These are phyloP conservation scores for Phaethon lepturus DNA, from an alignment of 2,113 vertebrate genomes.

Conservation along the genomic window DNA sequence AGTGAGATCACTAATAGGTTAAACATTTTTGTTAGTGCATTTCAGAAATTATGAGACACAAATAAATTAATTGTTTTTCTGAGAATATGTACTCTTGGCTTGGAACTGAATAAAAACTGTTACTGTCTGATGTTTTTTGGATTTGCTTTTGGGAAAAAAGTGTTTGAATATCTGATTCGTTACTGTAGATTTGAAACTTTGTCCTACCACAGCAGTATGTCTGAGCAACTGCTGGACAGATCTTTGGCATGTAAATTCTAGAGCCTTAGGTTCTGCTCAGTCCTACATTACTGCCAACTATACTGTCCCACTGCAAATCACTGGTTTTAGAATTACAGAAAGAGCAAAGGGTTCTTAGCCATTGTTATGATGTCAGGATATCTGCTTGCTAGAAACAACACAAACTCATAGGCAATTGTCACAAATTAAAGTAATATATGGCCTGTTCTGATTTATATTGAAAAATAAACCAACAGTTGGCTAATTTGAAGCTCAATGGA, in stretches of 20 bases:
- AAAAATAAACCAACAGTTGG: not conserved
- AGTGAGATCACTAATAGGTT: not conserved
- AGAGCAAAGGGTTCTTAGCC: not conserved
- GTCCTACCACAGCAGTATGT: not conserved
- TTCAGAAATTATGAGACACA: not conserved
- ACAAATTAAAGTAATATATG: not conserved
- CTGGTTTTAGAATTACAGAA: not conserved
- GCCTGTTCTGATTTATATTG: not conserved
- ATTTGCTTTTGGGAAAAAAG: not conserved
- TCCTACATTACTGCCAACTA: not conserved
- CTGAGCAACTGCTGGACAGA: not conserved
- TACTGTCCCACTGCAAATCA: not conserved
- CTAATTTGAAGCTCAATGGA: not conserved
- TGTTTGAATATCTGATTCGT: not conserved
- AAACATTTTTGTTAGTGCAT: not conserved
- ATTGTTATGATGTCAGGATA: not conserved
- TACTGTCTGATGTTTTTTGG: not conserved
- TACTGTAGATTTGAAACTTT: not conserved
- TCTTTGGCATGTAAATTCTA: accelerated
- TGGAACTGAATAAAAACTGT: not conserved
- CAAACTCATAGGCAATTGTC: not conserved
- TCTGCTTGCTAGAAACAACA: not conserved
- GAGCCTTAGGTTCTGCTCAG: not conserved
- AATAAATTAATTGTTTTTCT: not conserved
- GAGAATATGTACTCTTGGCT: not conserved